Base-by-base conservation (phyloP, 2,888 invertebrate genomes). In the Harmothoe impar region DNA sequence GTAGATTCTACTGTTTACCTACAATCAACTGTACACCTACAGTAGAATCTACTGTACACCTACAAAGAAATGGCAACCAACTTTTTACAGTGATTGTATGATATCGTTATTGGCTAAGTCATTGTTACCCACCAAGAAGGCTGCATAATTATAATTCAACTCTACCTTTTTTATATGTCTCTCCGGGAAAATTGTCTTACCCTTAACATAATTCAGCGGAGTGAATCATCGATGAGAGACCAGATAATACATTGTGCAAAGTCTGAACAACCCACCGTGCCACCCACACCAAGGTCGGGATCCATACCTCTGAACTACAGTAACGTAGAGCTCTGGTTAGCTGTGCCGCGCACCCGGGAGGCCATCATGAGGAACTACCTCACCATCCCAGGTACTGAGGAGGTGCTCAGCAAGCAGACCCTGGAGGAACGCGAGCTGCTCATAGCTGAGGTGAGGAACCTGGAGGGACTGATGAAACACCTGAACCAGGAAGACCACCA, bases 351-450 rank as follows among this genome's bases (percentile, higher is more conserved):
- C 0, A 81, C 81, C 33, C 31, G 43, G 51, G 62, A 89, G 20
- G 86, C 52, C 86, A 86, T 86, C 1, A 56, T 86, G 52, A 29
- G 86, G 52, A 52, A 86, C 23, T 86, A 86, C 31, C 56, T 86
- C 17, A 52, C 56, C 86, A 54, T 86, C 7, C 86, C 86, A 31
- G 86, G 54, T 10, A 86, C 86, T 0, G 3, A 54, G 12, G 54
- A 86, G 33, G 52, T 86, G 52, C 54, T 86, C 25, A 54, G 17
- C 15, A 15, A n/a, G 1, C 52, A 31, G 25, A 86, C 54, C 29
- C 29, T 86, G 29, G 54, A 31, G 56, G 29, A 86, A 29, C 52
- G 29, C 17, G 17, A 86, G 56, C 52, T 1, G 52, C 54, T 86
- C 25, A 86, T 86, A 25, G 25, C 17, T 25, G 54, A 86, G 0